phyloP scores from a whole-genome alignment of 2,113 vertebrate genomes.

The Rhadina sibilatrix region DNA sequence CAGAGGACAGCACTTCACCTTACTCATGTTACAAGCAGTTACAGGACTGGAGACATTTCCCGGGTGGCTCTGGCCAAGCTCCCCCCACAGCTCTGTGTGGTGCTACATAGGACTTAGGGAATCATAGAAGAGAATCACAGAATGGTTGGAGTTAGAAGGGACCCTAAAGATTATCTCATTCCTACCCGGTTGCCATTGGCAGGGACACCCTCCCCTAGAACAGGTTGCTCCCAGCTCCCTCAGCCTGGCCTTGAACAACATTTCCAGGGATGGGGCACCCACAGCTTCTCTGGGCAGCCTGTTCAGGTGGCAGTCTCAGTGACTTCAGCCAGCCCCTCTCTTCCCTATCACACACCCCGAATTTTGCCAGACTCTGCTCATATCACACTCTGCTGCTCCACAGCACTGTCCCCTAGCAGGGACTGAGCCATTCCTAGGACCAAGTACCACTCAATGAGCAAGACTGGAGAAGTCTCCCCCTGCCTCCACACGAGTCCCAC shows the following conservation, averaged over 20 bases:
- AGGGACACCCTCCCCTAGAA: background rate
- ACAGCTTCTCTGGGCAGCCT: background rate
- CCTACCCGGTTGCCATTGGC: background rate
- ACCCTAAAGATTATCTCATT: background rate
- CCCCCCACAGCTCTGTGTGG: fast-evolving
- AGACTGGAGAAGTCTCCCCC: background rate
- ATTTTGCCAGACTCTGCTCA: background rate
- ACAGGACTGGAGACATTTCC: background rate
- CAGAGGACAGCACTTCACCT: background rate
- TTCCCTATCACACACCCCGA: fast-evolving
- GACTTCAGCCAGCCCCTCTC: background rate
- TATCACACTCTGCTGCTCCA: fast-evolving
- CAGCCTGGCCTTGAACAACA: background rate
- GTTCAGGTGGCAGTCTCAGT: background rate
- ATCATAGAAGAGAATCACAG: background rate
- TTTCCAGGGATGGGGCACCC: background rate
- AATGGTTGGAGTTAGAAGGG: background rate
- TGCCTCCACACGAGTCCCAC: fast-evolving
- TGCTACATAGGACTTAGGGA: background rate
- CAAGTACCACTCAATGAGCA: background rate
- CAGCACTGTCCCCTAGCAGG: background rate
- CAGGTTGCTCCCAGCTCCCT: background rate
- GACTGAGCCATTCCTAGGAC: background rate
- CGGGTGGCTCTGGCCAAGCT: fast-evolving
- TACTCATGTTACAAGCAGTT: background rate